Evolutionary conservation across 2,888 invertebrate species (phyloP).

Genomic region (Leptopilina syphax): DNA sequence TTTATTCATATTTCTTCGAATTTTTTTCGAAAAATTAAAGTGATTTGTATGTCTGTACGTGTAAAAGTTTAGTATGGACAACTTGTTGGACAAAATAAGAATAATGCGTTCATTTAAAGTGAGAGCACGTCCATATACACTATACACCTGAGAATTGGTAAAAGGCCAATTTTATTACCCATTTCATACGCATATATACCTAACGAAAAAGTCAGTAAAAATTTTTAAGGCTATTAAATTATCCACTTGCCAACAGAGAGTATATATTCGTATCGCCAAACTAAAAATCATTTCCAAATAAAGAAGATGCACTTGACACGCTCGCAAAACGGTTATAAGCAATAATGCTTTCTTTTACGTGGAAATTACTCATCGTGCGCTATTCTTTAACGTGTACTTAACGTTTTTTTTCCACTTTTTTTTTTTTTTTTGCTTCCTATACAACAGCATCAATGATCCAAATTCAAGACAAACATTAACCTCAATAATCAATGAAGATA

Average conservation of each 20-base stretch:
- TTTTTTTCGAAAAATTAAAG: too few relatives aligned
- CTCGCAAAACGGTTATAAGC: too few relatives aligned
- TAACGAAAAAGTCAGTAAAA: slow-evolving; percentile 26
- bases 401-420: background rate
- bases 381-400: too few relatives aligned
- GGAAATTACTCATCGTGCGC: slow-evolving; percentile 16
- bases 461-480: slow-evolving; percentile 28
- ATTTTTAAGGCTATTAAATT: slow-evolving; percentile 28
- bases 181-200: background rate
- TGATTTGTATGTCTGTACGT: too few relatives aligned
- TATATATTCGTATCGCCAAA: background rate
- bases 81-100: slow-evolving; percentile 10
- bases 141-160: slow-evolving; percentile 32
- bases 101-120: slow-evolving; percentile 37
- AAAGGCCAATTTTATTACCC: slow-evolving; percentile 36
- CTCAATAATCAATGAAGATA: slow-evolving; percentile 21
- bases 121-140: slow-evolving; percentile 24
- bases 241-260: background rate
- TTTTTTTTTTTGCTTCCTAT: background rate
- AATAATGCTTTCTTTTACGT: background rate
- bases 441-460: background rate
- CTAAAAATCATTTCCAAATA: slow-evolving; percentile 29
- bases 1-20: too few relatives aligned
- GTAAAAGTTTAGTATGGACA: slow-evolving; percentile 14
- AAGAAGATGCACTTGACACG: background rate